Evolutionary conservation across 2,113 vertebrate species (phyloP).

Genomic region (Ivindomyrus marchei): DNA sequence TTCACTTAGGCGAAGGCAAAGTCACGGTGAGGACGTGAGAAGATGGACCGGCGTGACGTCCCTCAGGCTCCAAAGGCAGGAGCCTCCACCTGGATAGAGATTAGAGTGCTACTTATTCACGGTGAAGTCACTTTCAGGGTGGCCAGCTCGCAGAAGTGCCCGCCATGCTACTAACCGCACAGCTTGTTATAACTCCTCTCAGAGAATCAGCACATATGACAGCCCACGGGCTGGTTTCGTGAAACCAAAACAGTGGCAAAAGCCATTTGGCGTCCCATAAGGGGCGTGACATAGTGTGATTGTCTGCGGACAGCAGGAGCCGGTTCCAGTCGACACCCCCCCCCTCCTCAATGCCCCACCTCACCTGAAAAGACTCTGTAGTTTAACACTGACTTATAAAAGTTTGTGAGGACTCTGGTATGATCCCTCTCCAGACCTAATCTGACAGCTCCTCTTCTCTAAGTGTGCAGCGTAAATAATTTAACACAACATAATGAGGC

Average conservation of each 20-base stretch:
- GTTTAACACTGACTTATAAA: neutral
- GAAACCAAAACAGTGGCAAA: neutral
- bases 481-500: constrained; percentile 1
- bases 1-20: neutral
- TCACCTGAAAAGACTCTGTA: neutral
- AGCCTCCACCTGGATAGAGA: neutral
- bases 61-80: neutral
- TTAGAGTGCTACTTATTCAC: neutral
- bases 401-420: neutral
- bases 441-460: neutral
- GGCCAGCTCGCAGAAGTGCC: neutral
- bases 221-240: neutral
- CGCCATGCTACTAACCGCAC: no score
- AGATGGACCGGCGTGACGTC: neutral
- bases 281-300: neutral
- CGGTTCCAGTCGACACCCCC: neutral
- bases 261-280: neutral
- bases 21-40: neutral
- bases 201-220: neutral
- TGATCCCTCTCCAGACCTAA: neutral
- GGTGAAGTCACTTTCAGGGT: neutral
- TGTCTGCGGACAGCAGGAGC: neutral
- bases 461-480: neutral
- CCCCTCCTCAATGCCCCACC: neutral
- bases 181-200: neutral